Percentiles rank a stretch among this genome's conserved stretches.
Conservation (phyloP, 2,113 vertebrate species). For the Daboia siamensis region DNA sequence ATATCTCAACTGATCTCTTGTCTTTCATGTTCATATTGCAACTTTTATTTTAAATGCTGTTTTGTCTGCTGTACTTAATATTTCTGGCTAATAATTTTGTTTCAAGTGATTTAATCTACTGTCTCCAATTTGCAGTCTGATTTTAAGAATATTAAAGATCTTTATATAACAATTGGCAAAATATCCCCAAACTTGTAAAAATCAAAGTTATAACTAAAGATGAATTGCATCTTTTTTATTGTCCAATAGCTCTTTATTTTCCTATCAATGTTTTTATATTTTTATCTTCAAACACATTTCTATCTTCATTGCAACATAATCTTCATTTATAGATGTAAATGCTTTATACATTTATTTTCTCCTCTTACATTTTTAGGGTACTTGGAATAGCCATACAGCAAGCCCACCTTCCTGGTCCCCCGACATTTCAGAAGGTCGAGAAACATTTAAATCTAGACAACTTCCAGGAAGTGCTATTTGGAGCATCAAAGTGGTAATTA, state of each 20-base stretch:
- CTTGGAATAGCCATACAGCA: slow-evolving; percentile 89
- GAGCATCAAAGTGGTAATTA: slow-evolving; percentile 99
- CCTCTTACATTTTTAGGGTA: slow-evolving; percentile 84
- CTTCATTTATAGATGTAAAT: slow-evolving; percentile 75
- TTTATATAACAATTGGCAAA: not conserved
- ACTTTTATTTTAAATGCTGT: slow-evolving; percentile 31
- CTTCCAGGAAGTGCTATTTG: slow-evolving; percentile 86
- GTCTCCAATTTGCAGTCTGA: not conserved
- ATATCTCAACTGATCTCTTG: slow-evolving; percentile 1
- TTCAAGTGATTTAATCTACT: not conserved
- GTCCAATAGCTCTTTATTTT: slow-evolving; percentile 37
- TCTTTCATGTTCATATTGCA: not conserved
- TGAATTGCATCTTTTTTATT: slow-evolving; percentile 17
- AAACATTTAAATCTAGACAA: slow-evolving; percentile 86
- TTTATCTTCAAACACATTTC: slow-evolving; percentile 41
- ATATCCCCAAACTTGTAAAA: not conserved
- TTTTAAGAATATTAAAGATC: not conserved
- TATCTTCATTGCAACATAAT: slow-evolving; percentile 73
- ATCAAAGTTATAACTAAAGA: not conserved
- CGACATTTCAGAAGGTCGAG: slow-evolving; percentile 88
- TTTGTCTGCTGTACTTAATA: slow-evolving; percentile 21
- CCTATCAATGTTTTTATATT: slow-evolving; percentile 24
- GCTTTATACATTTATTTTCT: slow-evolving; percentile 92
- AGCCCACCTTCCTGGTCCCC: slow-evolving; percentile 94
- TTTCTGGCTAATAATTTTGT: not conserved